Evolutionary conservation across 2,888 invertebrate genomes (phyloP).

Genomic region (Diogma glabrata): DNA sequence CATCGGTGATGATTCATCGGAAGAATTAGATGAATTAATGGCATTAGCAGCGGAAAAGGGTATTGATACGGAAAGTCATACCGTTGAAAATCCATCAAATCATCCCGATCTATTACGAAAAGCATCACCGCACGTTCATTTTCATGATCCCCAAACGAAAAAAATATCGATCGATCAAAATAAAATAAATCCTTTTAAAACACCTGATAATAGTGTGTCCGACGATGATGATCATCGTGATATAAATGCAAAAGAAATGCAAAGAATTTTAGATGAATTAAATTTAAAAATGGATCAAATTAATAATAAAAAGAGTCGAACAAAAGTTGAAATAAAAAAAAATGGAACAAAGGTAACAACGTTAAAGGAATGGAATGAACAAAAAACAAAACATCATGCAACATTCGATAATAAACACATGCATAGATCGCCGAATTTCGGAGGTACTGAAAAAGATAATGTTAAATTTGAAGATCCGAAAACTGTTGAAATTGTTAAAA

Average conservation of each 20-base stretch:
- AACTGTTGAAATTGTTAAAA: neutral
- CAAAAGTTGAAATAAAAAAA: constrained; percentile 26
- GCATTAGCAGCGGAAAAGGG: constrained; percentile 38
- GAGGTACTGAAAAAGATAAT: constrained; percentile 37
- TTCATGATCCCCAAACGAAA: constrained; percentile 42
- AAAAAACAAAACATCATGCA: constrained; percentile 1
- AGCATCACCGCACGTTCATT: constrained; percentile 47
- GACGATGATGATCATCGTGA: constrained; percentile 20
- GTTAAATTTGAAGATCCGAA: neutral
- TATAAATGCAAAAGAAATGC: constrained; percentile 21
- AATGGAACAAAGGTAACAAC: neutral
- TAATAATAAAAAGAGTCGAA: constrained; percentile 24
- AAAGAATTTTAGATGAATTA: constrained; percentile 26
- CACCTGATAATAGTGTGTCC: constrained; percentile 7
- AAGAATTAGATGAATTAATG: constrained; percentile 55
- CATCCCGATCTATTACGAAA: constrained; percentile 50
- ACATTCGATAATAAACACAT: constrained; percentile 28
- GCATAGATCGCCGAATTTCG: constrained; percentile 40
- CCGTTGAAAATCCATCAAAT: constrained; percentile 43
- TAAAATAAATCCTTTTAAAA: too few species aligned
- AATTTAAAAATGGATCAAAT: constrained; percentile 23
- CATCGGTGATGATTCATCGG: constrained; percentile 69
- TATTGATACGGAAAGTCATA: constrained; percentile 26
- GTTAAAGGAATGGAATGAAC: neutral
- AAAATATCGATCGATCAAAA: neutral